A percentile compares a stretch with the other conserved stretches of the same genome.
Conservation (phyloP, 2,113 vertebrate species). For the Climacteris rufus region DNA sequence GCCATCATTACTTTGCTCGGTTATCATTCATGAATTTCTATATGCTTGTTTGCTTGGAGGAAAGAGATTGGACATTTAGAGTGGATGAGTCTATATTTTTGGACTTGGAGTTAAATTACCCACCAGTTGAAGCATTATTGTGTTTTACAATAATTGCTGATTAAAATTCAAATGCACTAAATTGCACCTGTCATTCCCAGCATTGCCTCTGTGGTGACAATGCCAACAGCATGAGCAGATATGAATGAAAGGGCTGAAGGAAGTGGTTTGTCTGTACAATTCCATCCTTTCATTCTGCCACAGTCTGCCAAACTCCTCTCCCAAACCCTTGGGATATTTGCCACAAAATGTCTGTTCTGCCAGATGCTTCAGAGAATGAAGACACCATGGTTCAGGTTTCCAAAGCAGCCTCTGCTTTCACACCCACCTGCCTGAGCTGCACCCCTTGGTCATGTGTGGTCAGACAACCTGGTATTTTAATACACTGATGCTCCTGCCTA, state of each 20-base stretch:
- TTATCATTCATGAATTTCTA: conserved; percentile 13
- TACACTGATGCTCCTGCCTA: background rate
- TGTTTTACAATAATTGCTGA: conserved; percentile 52
- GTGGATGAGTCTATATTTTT: conserved; percentile 13
- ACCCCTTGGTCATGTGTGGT: background rate
- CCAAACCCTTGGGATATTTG: background rate
- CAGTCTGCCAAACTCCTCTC: background rate
- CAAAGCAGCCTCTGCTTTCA: background rate
- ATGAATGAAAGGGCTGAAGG: background rate
- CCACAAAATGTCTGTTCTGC: background rate
- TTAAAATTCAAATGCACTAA: conserved; percentile 43
- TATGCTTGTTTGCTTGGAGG: background rate
- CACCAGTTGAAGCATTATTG: conserved; percentile 10
- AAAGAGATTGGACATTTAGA: background rate
- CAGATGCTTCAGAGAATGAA: background rate
- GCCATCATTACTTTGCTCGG: background rate
- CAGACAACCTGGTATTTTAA: background rate
- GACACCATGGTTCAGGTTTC: background rate
- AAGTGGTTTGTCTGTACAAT: background rate
- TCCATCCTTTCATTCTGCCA: background rate
- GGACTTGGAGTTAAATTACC: conserved; percentile 21
- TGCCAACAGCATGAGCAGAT: background rate
- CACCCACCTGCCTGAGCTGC: background rate
- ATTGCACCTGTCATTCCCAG: conserved; percentile 41
- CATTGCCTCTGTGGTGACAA: background rate